These are phyloP conservation scores for Bovichtus variegatus DNA, from an alignment of 2,797 vertebrate species.

Conservation along the genomic window DNA sequence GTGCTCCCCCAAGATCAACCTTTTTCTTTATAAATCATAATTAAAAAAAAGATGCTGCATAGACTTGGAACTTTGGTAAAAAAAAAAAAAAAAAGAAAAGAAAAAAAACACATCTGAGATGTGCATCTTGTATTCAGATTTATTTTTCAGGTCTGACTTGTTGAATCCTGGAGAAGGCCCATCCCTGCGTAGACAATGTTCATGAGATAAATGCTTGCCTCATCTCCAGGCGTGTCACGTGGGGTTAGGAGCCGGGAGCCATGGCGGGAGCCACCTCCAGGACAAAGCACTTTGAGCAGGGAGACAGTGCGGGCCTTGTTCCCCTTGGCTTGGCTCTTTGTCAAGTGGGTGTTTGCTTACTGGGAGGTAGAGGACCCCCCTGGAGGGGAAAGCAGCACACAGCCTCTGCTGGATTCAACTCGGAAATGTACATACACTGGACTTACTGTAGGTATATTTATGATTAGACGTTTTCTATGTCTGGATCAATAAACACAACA, in stretches of 20 bases:
- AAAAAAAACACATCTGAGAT: neutral
- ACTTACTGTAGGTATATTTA: slow-evolving; percentile 21
- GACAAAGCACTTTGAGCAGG: slow-evolving; percentile 76
- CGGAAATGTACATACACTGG: slow-evolving; percentile 11
- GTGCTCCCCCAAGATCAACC: neutral
- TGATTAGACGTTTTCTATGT: neutral
- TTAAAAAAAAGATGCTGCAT: neutral
- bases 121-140: neutral
- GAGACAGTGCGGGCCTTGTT: slow-evolving; percentile 83
- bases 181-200: slow-evolving; percentile 42
- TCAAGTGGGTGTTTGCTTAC: slow-evolving; percentile 83
- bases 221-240: slow-evolving; percentile 80
- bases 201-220: slow-evolving; percentile 64
- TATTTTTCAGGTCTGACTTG: slow-evolving; percentile 16
- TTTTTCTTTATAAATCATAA: neutral
- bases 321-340: slow-evolving; percentile 64
- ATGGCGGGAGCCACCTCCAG: slow-evolving; percentile 70
- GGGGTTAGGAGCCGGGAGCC: slow-evolving; percentile 64
- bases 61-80: neutral
- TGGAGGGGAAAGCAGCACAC: slow-evolving; percentile 52
- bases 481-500: neutral
- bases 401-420: slow-evolving; percentile 44
- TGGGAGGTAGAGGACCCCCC: slow-evolving; percentile 66
- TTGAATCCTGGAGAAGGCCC: slow-evolving; percentile 1
- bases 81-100: no score